Conservation (phyloP, 2,113 vertebrate genomes). For the Scortum barcoo region DNA sequence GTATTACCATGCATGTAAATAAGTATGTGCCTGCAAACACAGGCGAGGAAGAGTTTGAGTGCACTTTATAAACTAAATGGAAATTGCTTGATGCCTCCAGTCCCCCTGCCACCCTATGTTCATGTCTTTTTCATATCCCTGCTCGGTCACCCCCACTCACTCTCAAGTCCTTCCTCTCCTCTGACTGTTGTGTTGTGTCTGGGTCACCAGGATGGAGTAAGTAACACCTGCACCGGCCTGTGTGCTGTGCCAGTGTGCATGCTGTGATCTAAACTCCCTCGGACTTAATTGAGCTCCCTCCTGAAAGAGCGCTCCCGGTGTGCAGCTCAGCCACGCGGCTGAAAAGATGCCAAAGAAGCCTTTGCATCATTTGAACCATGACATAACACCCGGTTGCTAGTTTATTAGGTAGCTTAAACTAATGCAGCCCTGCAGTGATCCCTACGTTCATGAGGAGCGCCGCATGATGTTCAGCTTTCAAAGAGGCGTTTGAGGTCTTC, state of each 20-base stretch:
- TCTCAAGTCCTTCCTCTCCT: conserved; percentile 79
- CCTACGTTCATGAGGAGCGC: neutral
- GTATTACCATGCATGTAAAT: neutral
- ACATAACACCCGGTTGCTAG: neutral
- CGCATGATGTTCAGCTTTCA: neutral
- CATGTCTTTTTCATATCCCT: conserved; percentile 59
- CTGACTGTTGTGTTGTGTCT: conserved; percentile 86
- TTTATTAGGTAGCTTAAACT: conserved; percentile 6
- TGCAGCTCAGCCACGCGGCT: conserved; percentile 50
- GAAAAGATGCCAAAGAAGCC: conserved; percentile 39
- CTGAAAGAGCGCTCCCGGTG: conserved; percentile 47
- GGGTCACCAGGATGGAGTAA: conserved; percentile 93
- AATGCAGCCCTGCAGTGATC: neutral
- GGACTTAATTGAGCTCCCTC: conserved; percentile 70
- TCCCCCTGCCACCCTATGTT: neutral
- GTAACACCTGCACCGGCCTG: conserved; percentile 84
- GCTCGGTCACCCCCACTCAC: conserved; percentile 74
- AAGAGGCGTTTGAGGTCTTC: neutral
- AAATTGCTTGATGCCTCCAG: conserved; percentile 36
- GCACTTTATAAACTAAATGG: neutral
- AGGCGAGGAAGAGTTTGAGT: neutral
- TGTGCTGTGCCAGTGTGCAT: conserved; percentile 89
- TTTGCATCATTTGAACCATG: conserved; percentile 21
- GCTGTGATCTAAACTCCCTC: conserved; percentile 79
- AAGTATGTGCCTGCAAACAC: conserved; percentile 27